Evolutionary conservation across 2,888 invertebrate genomes (phyloP).

Genomic region (Drosophila borborema): DNA sequence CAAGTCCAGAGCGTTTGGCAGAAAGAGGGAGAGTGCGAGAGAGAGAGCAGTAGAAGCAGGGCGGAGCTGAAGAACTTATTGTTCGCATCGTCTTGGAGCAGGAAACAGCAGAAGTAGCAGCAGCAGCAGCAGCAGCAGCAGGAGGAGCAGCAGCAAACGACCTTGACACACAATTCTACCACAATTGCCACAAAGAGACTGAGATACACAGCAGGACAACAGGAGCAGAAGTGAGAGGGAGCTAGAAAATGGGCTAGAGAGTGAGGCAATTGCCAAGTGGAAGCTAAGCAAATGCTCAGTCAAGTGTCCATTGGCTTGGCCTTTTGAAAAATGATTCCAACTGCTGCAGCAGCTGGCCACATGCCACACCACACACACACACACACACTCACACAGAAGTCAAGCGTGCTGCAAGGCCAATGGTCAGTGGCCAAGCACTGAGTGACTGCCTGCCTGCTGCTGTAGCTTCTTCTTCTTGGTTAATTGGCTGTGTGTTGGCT

Average conservation of each 20-base stretch:
- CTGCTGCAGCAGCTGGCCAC: constrained; percentile 24
- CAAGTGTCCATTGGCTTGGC: constrained; percentile 52
- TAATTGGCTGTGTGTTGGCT: constrained; percentile 65
- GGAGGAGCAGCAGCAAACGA: constrained; percentile 54
- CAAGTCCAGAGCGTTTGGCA: constrained; percentile 48
- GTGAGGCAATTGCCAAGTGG: constrained; percentile 6
- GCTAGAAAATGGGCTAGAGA: neutral
- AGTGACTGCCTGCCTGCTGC: neutral
- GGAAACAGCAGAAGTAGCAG: constrained; percentile 55
- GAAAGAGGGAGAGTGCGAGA: neutral
- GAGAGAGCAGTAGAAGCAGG: neutral
- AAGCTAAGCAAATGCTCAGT: constrained; percentile 45
- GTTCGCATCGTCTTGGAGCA: constrained; percentile 76
- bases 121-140: constrained; percentile 37
- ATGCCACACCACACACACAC: constrained; percentile 4
- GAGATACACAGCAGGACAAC: neutral
- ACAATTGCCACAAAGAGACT: constrained; percentile 26
- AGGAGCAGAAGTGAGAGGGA: neutral
- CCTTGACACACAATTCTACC: constrained; percentile 69
- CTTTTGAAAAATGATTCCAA: constrained; percentile 69
- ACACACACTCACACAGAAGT: neutral
- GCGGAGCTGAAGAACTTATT: constrained; percentile 69
- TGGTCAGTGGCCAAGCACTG: constrained; percentile 13
- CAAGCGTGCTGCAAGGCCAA: constrained; percentile 18
- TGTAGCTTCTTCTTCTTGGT: constrained; percentile 47